Evolutionary conservation across 2,888 invertebrate genomes (phyloP), one percentile per base, ranked within the genome.

Genomic region (Cerastoderma edule): DNA sequence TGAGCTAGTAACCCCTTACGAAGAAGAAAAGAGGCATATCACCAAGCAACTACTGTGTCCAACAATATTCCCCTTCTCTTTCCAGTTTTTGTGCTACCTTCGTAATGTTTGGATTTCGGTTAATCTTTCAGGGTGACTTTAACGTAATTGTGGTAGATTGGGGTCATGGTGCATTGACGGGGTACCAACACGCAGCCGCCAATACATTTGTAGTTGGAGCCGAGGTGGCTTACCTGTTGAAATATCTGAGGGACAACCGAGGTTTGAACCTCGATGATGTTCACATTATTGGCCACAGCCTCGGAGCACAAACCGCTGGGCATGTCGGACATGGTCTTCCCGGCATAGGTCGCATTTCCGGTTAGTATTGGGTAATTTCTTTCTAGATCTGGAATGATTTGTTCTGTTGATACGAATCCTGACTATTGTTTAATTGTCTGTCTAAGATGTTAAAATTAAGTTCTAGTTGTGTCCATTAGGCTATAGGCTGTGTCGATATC

Each of bases 141-240:
- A 88, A 89, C 46, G 83, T 89, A 0, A 83, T 89, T 32, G 75
- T 83, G 6, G 83, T 85, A 0, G 85, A 88, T 63, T 89, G 89
- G 89, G 83, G 83, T 10, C 77, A 76, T 22, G 87, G 86, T 0
- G 69, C 85, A 6, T 39, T 33, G 13, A 72, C 85, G 5, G 85
- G 84, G 22, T 92, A 92, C 82, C 83, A 87, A 0, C 88, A 91
- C 65, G 90, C 93, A 0, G 87, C 91, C 5, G 91, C 91, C 4
- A 92, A 93, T 78, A 87, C 90, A 4, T 84, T 89, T 54, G 81
- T 92, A 0, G 91, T 92, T 2, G 92, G 92, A 4, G 89, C 90
- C 0, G 87, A 91, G 72, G 80, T 90, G 24, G 89, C 89, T 0
- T 67, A 83, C 32, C 67, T 92, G 39, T 73, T 91, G 4, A 56